Evolutionary conservation across 2,797 vertebrate species (phyloP).

Genomic region (Tympanoctomys barrerae): DNA sequence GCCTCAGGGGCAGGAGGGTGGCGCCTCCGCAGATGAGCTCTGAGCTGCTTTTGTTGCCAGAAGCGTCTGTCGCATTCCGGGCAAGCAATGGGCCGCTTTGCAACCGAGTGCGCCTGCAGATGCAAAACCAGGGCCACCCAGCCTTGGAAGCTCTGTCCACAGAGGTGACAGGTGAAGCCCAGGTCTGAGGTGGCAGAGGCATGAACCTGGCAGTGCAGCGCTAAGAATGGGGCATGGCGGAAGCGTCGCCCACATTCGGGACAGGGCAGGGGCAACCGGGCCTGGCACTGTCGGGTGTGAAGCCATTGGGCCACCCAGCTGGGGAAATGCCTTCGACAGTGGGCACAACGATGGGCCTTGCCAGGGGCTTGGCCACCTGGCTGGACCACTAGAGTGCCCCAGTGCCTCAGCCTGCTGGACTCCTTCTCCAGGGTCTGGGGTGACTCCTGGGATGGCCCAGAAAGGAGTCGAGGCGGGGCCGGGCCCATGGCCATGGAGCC

Average conservation of each 20-base stretch:
- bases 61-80: slow-evolving; percentile 86
- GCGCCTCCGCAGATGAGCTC: slow-evolving; percentile 40
- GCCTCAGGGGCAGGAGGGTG: slow-evolving; percentile 76
- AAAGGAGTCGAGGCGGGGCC: slow-evolving; percentile 58
- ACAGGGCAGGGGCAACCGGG: slow-evolving; percentile 83
- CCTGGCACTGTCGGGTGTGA: slow-evolving; percentile 78
- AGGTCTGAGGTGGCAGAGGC: slow-evolving; percentile 79
- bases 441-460: slow-evolving; percentile 73
- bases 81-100: slow-evolving; percentile 85
- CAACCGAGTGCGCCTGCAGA: slow-evolving; percentile 75
- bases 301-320: slow-evolving; percentile 84
- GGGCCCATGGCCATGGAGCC: slow-evolving; percentile 70
- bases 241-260: slow-evolving; percentile 90
- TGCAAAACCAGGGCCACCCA: slow-evolving; percentile 85
- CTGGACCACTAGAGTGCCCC: slow-evolving; percentile 24
- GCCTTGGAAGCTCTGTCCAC: slow-evolving; percentile 83
- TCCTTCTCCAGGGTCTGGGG: slow-evolving; percentile 68
- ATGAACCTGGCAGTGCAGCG: slow-evolving; percentile 93
- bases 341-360: slow-evolving; percentile 83
- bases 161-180: slow-evolving; percentile 80
- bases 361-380: slow-evolving; percentile 15
- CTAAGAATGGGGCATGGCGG: slow-evolving; percentile 93
- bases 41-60: slow-evolving; percentile 77
- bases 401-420: slow-evolving; percentile 48
- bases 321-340: slow-evolving; percentile 85